These are phyloP conservation scores for Synanceia verrucosa DNA, from an alignment of 2,797 vertebrate genomes.

Conservation along the genomic window DNA sequence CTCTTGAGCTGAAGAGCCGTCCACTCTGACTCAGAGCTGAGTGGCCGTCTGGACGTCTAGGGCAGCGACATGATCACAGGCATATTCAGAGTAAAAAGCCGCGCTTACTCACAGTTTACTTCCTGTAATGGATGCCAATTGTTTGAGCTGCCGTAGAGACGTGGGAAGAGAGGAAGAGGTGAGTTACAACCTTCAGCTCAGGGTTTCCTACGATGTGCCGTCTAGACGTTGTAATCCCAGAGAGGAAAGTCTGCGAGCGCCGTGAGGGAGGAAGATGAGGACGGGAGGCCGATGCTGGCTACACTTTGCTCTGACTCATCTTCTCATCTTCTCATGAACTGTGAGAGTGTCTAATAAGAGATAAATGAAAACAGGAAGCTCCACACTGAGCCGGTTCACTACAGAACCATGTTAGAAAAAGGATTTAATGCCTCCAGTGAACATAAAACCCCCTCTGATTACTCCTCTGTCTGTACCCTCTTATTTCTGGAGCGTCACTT, in stretches of 20 bases:
- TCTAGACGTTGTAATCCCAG: slow-evolving; percentile 71
- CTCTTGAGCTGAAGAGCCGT: slow-evolving; percentile 29
- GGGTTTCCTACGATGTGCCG: slow-evolving; percentile 42
- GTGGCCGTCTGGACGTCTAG: slow-evolving; percentile 42
- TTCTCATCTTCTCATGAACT: slow-evolving; percentile 26
- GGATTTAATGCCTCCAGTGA: background rate
- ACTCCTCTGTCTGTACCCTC: background rate
- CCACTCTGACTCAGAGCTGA: slow-evolving; percentile 33
- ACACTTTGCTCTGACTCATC: slow-evolving; percentile 25
- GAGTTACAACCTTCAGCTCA: slow-evolving; percentile 37
- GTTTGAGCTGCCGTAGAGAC: slow-evolving; percentile 25
- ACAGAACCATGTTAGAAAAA: background rate
- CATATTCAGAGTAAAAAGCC: slow-evolving; percentile 33
- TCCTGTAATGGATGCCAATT: slow-evolving; percentile 33
- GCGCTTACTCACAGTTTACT: slow-evolving; percentile 27
- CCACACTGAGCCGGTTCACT: background rate
- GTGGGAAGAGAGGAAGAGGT: slow-evolving; percentile 24
- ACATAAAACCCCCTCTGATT: background rate
- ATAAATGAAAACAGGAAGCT: slow-evolving; percentile 16
- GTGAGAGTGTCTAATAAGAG: slow-evolving; percentile 16
- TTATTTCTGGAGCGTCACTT: background rate
- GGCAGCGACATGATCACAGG: slow-evolving; percentile 32
- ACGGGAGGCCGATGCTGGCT: slow-evolving; percentile 10
- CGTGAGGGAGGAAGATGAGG: slow-evolving; percentile 25
- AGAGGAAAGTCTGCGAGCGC: slow-evolving; percentile 35